Conservation (phyloP, 2,888 invertebrate genomes). For the Platerodrilus igneus region DNA sequence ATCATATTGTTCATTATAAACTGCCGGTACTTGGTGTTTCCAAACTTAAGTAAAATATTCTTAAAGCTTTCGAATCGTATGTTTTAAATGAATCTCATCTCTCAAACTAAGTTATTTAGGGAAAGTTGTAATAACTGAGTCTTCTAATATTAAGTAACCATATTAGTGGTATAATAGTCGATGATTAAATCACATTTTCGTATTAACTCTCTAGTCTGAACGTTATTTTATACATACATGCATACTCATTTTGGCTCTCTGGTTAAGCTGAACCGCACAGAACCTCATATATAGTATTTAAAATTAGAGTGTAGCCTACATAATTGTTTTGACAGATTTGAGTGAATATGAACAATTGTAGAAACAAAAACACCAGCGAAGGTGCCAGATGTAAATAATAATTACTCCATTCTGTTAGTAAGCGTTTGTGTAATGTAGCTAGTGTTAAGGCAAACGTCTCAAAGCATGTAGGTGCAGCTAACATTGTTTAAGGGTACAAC, state of each 20-base stretch:
- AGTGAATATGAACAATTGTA: conserved; percentile 16
- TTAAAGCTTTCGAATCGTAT: conserved; percentile 2
- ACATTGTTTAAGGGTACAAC: no score
- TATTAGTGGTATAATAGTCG: no score
- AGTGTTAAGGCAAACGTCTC: no score
- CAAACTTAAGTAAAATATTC: conserved; percentile 42
- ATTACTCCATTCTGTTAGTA: conserved; percentile 11
- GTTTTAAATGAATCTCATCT: no score
- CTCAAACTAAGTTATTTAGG: conserved; percentile 13
- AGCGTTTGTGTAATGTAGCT: conserved; percentile 6
- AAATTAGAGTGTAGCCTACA: conserved; percentile 21
- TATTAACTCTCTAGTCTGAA: no score
- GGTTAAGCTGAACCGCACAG: conserved; percentile 27
- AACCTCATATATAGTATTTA: conserved; percentile 28
- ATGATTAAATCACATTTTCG: no score
- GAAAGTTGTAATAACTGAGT: conserved; percentile 17
- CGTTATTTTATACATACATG: no score
- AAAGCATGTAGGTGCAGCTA: no score
- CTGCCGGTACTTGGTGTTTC: conserved; percentile 60
- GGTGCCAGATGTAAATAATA: conserved; percentile 26
- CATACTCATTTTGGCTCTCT: no score
- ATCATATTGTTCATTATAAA: conserved; percentile 73
- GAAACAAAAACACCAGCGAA: conserved; percentile 28
- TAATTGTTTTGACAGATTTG: conserved; percentile 7
- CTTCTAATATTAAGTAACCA: conserved; percentile 16